Percentiles rank a stretch among this genome's conserved stretches.
Conservation (phyloP, 2,797 vertebrate genomes). For the Sebastes oblongus region DNA sequence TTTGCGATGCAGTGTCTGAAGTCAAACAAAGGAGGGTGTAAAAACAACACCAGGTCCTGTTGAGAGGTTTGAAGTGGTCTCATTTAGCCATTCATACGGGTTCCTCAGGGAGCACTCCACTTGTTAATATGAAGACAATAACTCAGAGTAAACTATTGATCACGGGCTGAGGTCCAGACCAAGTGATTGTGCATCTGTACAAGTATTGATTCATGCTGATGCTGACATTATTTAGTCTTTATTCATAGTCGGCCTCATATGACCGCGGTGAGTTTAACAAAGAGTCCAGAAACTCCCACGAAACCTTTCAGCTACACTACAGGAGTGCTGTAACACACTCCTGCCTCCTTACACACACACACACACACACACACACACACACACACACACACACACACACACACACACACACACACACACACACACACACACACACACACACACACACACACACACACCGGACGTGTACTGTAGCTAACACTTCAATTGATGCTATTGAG, state of each 20-base stretch:
- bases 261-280: slow-evolving; percentile 69
- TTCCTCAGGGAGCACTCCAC: slow-evolving; percentile 76
- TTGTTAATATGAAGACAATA: slow-evolving; percentile 82
- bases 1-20: slow-evolving; percentile 66
- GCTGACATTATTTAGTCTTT: slow-evolving; percentile 82
- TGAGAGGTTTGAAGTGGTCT: slow-evolving; percentile 73
- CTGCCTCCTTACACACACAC: slow-evolving; percentile 32
- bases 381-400: slow-evolving; percentile 9
- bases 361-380: not conserved
- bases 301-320: slow-evolving; percentile 77
- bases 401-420: slow-evolving; percentile 11
- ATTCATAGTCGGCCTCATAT: slow-evolving; percentile 77
- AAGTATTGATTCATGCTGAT: slow-evolving; percentile 79
- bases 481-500: slow-evolving; percentile 61
- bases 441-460: slow-evolving; percentile 7
- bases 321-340: slow-evolving; percentile 62
- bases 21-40: slow-evolving; percentile 71
- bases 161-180: slow-evolving; percentile 67
- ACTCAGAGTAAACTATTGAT: slow-evolving; percentile 81
- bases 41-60: slow-evolving; percentile 76
- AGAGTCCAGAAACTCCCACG: slow-evolving; percentile 61
- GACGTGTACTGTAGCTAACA: slow-evolving; percentile 9
- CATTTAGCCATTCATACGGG: slow-evolving; percentile 78
- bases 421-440: slow-evolving; percentile 15
- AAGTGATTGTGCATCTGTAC: slow-evolving; percentile 77